These are phyloP conservation scores for Ditula angustiorana DNA, from an alignment of 2,888 invertebrate species.

Conservation along the genomic window DNA sequence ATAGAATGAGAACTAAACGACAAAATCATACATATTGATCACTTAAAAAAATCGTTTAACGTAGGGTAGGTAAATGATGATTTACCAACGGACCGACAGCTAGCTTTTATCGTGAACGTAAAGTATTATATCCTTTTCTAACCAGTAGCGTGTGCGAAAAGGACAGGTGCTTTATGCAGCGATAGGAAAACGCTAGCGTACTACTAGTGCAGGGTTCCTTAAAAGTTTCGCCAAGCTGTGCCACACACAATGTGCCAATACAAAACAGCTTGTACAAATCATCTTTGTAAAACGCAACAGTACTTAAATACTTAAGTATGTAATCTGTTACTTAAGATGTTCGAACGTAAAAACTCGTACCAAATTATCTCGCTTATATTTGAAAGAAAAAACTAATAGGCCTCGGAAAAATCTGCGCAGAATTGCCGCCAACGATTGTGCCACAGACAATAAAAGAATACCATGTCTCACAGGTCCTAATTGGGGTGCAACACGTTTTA, in stretches of 20 bases:
- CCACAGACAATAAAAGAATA: conserved; percentile 37
- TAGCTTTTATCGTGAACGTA: too few species aligned
- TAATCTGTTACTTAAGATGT: not conserved
- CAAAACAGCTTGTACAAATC: not conserved
- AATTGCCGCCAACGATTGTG: conserved; percentile 18
- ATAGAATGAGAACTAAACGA: too few species aligned
- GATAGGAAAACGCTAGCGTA: too few species aligned
- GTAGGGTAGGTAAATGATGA: too few species aligned
- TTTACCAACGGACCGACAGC: too few species aligned
- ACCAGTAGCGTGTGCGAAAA: too few species aligned
- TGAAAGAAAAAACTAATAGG: not conserved
- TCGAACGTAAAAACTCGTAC: not conserved
- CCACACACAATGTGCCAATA: not conserved
- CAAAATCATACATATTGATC: too few species aligned
- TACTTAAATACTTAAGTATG: not conserved
- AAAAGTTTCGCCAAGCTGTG: too few species aligned
- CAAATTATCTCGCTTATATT: not conserved
- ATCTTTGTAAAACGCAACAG: not conserved
- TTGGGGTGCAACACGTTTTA: conserved; percentile 34
- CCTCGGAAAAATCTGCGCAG: conserved; percentile 27
- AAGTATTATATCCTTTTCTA: too few species aligned
- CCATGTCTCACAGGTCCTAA: conserved; percentile 38
- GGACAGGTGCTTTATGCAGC: too few species aligned
- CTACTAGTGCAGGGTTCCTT: too few species aligned
- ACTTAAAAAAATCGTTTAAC: too few species aligned